These are phyloP conservation scores for Fistularia commersonii DNA, from an alignment of 2,797 vertebrate species.

Conservation along the genomic window DNA sequence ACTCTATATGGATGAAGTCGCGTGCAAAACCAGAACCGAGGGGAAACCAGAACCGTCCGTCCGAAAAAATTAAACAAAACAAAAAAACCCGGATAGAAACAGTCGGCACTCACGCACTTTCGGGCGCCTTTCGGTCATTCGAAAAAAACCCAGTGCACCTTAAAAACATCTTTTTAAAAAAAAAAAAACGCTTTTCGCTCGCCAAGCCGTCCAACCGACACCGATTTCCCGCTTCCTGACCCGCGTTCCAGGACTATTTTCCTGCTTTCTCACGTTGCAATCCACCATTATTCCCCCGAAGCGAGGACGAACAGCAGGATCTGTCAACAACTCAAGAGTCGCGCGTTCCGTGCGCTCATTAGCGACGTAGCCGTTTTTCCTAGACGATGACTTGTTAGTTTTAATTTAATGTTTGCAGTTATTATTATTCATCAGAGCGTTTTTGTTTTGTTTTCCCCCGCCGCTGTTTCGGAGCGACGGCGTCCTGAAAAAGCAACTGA, in stretches of 20 bases:
- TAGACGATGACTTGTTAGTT: conserved; percentile 17
- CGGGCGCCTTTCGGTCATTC: conserved; percentile 35
- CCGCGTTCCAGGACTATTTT: too few relatives aligned
- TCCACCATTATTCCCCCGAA: conserved; percentile 42
- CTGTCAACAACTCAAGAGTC: conserved; percentile 46
- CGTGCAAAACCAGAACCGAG: too few relatives aligned
- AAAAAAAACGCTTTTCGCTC: too few relatives aligned
- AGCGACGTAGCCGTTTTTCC: conserved; percentile 14
- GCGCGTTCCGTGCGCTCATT: conserved; percentile 19
- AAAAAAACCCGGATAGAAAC: too few relatives aligned
- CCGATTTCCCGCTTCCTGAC: too few relatives aligned
- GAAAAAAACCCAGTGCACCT: conserved; percentile 49
- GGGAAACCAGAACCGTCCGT: too few relatives aligned
- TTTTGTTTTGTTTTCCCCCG: too few relatives aligned
- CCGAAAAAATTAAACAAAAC: conserved; percentile 1
- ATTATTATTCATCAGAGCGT: not conserved
- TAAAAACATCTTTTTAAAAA: conserved; percentile 13
- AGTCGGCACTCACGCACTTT: conserved; percentile 65
- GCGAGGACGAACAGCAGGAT: conserved; percentile 63
- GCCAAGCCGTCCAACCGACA: too few relatives aligned
- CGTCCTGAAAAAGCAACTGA: conserved; percentile 16
- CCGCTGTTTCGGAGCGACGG: not conserved
- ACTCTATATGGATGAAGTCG: too few relatives aligned
- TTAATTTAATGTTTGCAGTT: conserved; percentile 18
- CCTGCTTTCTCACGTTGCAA: too few relatives aligned